Conservation (phyloP, 2,888 invertebrate species). For the Pseudanteris insignis region DNA sequence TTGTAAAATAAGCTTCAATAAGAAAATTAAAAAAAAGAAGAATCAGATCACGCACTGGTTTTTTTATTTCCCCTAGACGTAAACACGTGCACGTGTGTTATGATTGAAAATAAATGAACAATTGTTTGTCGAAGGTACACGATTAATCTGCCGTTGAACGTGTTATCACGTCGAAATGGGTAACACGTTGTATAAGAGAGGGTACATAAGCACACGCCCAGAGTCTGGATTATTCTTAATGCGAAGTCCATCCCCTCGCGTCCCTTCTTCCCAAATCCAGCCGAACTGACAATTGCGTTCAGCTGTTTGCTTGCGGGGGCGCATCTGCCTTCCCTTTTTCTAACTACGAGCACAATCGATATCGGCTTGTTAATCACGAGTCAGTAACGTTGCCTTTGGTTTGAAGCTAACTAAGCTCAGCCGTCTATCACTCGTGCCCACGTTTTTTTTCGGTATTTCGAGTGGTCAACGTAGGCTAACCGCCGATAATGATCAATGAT, state of each 20-base stretch:
- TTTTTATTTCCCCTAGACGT: not conserved
- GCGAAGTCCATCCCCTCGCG: too few species aligned
- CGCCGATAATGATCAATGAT: too few species aligned
- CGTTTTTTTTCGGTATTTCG: too few species aligned
- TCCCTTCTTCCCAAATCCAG: constrained; percentile 22
- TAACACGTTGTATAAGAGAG: too few species aligned
- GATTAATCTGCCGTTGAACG: constrained; percentile 13
- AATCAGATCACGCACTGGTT: not conserved
- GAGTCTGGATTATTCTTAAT: constrained; percentile 26
- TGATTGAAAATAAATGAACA: constrained; percentile 5
- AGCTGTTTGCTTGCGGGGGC: constrained; percentile 47
- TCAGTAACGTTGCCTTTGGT: constrained; percentile 12
- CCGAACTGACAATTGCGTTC: constrained; percentile 40
- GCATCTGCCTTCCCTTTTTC: constrained; percentile 44
- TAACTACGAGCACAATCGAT: constrained; percentile 35
- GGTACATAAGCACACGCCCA: constrained; percentile 14
- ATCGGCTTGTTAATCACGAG: constrained; percentile 31
- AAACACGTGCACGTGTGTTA: constrained; percentile 4
- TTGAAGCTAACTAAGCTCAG: too few species aligned
- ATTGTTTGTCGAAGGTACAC: constrained; percentile 11
- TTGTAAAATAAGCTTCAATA: not conserved
- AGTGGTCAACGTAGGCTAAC: too few species aligned
- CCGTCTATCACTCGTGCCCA: too few species aligned
- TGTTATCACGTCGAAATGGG: constrained; percentile 17
- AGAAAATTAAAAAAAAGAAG: not conserved